These are phyloP conservation scores for Ploceus nigricollis DNA, from an alignment of 2,113 vertebrate genomes.

Conservation along the genomic window DNA sequence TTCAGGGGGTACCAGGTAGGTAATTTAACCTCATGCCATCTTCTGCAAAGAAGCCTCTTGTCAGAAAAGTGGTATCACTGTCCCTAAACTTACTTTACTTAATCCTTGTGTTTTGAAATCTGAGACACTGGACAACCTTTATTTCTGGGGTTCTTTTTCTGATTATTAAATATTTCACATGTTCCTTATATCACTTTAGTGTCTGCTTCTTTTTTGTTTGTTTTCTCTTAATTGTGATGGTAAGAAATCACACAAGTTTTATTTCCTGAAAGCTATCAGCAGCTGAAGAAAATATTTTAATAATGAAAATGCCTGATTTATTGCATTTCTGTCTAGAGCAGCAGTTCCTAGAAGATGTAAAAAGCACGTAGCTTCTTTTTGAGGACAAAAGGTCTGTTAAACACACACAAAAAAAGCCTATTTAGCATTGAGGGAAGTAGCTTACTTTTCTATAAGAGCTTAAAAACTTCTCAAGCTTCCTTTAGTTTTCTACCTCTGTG, in stretches of 20 bases:
- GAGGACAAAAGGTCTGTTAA: not conserved
- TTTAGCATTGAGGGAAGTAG: not conserved
- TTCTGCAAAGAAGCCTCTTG: not conserved
- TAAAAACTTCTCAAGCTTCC: not conserved
- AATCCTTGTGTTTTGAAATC: not conserved
- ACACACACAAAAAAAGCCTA: not conserved
- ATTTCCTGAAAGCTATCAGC: not conserved
- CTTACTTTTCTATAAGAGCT: not conserved
- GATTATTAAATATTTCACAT: not conserved
- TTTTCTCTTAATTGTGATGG: not conserved
- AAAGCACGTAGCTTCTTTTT: not conserved
- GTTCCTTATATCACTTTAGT: not conserved
- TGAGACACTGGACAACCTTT: not conserved
- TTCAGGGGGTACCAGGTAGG: accelerated
- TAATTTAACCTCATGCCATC: not conserved
- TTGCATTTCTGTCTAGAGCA: not conserved
- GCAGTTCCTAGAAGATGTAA: not conserved
- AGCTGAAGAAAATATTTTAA: not conserved
- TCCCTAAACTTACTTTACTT: not conserved
- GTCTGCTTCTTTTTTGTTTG: not conserved
- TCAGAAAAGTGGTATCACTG: not conserved
- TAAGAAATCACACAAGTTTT: not conserved
- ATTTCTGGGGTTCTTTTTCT: not conserved
- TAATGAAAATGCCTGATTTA: constrained; percentile 7
- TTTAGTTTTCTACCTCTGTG: not conserved